Evolutionary conservation across 2,113 vertebrate genomes (phyloP), one percentile per base, ranked within the genome.

Genomic region (Neodon shergylaensis): DNA sequence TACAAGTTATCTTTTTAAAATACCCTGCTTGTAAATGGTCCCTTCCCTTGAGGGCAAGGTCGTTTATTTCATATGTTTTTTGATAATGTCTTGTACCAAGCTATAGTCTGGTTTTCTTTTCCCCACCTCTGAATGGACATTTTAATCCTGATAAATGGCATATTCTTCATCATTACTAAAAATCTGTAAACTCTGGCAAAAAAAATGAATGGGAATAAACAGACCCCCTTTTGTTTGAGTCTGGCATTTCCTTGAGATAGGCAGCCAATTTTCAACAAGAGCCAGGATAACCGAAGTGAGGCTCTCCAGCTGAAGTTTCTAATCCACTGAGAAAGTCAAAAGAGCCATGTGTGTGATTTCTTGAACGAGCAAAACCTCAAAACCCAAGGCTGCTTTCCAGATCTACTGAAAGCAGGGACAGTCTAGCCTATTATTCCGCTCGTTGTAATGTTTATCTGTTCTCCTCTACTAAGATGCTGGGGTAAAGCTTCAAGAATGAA

Each of bases 1-100:
- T 78, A 93, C 0, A 92, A 72, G 84, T 44, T 52, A 84, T n/a
- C 68, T 54, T 86, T 91, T 82, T 78, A 89, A 93, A 11, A 66
- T 52, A 86, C 66, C 89, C 74, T 83, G 39, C 68, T 68, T 83
- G 4, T 24, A 31, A 89, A 49, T 2, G 19, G 49, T 22, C 92
- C 42, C 58, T 7, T n/a, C 44, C 7, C 47, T 82, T 77, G 65
- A 94, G 22, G 73, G 14, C 81, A 68, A 95, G 92, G 44, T 92
- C 4, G 66, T 72, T 94, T 96, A 95, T 44, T 86, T 77, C 77
- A 19, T 13, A 66, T 73, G 88, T 52, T 22, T 95, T 83, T 47
- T 95, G n/a, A 76, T 85, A 89, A 84, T 95, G 85, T 96, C 31
- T 87, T 78, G 61, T 88, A 9, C 84, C 58, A 97, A 88, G 44